A percentile compares a stretch with the other conserved stretches of the same genome.
phyloP scores from a whole-genome alignment of 2,797 vertebrate species.

The Cichlasoma orientale region DNA sequence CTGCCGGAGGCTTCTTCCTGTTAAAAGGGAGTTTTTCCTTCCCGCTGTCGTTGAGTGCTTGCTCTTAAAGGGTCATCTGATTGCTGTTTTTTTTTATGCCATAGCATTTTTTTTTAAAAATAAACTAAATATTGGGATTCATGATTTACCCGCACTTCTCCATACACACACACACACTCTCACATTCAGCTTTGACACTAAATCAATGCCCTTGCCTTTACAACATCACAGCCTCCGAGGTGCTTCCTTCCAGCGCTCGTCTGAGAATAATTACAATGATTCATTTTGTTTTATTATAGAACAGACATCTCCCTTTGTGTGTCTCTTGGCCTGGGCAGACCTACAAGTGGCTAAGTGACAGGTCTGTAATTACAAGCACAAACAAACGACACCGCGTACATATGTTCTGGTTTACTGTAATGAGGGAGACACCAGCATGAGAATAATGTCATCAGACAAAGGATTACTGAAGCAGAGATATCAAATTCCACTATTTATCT shows the following conservation, averaged over 20 bases:
- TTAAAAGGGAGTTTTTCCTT: no score
- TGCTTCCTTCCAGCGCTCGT: constrained; percentile 57
- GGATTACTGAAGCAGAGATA: constrained; percentile 47
- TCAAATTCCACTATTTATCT: constrained; percentile 36
- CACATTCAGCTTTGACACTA: constrained; percentile 4
- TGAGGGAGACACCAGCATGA: constrained; percentile 58
- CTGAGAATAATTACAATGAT: constrained; percentile 81
- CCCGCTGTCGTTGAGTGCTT: no score
- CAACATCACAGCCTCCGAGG: constrained; percentile 56
- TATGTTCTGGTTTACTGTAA: constrained; percentile 71
- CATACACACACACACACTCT: neutral
- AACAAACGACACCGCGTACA: constrained; percentile 73
- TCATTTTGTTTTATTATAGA: constrained; percentile 68
- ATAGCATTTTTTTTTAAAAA: no score
- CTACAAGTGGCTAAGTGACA: constrained; percentile 61
- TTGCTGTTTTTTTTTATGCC: no score
- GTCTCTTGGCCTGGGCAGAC: constrained; percentile 56
- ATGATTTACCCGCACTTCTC: no score
- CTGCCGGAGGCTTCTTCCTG: no score
- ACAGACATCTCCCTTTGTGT: constrained; percentile 58
- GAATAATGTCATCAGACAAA: constrained; percentile 56
- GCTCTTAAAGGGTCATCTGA: no score
- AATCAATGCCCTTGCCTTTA: constrained; percentile 19
- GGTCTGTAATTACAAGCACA: constrained; percentile 75
- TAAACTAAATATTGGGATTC: no score